Evolutionary conservation across 2,888 invertebrate genomes (phyloP).

Genomic region (Stenodema calcarata): DNA sequence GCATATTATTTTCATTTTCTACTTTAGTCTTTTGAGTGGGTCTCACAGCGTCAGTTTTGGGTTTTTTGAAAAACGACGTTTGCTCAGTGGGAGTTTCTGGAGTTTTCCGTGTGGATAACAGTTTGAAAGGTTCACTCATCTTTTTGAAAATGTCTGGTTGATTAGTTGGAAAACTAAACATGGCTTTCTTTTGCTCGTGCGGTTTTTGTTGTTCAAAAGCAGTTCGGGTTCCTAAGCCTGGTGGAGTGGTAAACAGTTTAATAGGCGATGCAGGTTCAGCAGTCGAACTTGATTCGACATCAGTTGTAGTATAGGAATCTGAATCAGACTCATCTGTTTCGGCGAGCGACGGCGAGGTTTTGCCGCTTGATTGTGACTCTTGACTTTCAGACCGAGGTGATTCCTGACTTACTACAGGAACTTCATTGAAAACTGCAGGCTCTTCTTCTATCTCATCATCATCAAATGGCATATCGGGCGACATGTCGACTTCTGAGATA

Average conservation of each 20-base stretch:
- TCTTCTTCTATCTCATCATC: constrained; percentile 9
- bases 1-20: constrained; percentile 16
- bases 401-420: neutral
- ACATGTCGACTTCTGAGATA: neutral
- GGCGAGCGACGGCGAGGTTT: neutral
- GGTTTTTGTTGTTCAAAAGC: neutral
- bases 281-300: neutral
- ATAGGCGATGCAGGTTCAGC: neutral
- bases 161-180: neutral
- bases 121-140: neutral
- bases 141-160: neutral
- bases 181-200: neutral
- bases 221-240: neutral
- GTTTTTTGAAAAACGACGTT: neutral
- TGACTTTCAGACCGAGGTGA: neutral
- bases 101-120: neutral
- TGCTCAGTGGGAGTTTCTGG: neutral
- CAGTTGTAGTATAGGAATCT: neutral
- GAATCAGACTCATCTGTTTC: constrained; percentile 21
- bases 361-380: neutral
- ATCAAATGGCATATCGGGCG: constrained; percentile 22
- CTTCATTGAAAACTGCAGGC: neutral
- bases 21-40: constrained; percentile 2
- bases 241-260: neutral
- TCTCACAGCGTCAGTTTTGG: neutral